A percentile compares a stretch with the other conserved stretches of the same genome.
These are phyloP conservation scores for Ursus arctos DNA, from an alignment of 2,113 vertebrate species.

Conservation along the genomic window DNA sequence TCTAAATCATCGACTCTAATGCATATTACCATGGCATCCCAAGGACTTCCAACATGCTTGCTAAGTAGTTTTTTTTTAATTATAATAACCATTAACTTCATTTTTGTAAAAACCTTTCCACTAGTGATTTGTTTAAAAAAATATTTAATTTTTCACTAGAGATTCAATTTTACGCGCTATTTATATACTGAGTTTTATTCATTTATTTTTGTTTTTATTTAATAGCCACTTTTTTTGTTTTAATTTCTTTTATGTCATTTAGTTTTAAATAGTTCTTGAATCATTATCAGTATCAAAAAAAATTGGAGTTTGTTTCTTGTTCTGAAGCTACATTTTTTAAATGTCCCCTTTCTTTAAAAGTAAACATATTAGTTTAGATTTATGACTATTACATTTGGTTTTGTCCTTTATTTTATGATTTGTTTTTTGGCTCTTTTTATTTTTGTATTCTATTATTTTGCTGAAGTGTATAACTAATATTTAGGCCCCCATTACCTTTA, in stretches of 20 bases:
- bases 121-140: neutral
- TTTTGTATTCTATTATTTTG: neutral
- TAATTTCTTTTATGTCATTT: neutral
- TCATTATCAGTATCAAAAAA: neutral
- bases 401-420: neutral
- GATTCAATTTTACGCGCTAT: neutral
- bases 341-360: neutral
- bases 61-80: neutral
- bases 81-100: neutral
- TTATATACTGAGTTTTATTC: neutral
- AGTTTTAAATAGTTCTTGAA: neutral
- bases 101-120: neutral
- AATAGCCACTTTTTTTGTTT: neutral
- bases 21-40: neutral
- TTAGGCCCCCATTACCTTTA: neutral
- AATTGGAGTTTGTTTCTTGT: neutral
- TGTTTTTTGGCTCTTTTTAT: neutral
- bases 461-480: neutral
- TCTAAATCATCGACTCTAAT: neutral
- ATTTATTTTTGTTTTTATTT: neutral
- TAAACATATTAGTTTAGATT: neutral
- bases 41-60: neutral
- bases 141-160: neutral
- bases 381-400: neutral
- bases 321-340: neutral